Evolutionary conservation across 2,113 vertebrate species (phyloP).

Genomic region (Sciurus niger): DNA sequence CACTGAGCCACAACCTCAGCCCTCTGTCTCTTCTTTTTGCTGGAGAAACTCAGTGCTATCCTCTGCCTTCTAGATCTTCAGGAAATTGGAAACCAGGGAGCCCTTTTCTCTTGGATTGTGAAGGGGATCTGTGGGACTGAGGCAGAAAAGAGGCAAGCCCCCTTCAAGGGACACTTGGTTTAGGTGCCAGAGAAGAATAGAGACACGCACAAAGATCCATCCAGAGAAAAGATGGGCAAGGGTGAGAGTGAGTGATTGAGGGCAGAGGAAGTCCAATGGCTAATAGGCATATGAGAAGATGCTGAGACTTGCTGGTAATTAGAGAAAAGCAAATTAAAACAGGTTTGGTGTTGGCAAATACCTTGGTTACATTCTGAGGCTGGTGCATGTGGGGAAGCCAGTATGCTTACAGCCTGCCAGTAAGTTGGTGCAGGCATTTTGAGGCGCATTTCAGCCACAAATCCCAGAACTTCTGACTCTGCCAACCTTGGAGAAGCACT

Average conservation of each 20-base stretch:
- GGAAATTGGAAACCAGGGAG: neutral
- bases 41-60: neutral
- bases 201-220: neutral
- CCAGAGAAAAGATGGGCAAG: neutral
- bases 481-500: neutral
- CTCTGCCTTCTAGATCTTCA: neutral
- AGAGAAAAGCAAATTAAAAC: neutral
- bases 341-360: neutral
- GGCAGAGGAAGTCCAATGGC: neutral
- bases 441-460: neutral
- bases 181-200: neutral
- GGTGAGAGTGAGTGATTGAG: neutral
- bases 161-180: neutral
- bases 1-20: no score
- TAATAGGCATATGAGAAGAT: neutral
- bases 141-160: neutral
- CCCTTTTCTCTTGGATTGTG: neutral
- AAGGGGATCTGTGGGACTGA: neutral
- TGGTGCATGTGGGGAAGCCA: neutral
- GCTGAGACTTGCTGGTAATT: neutral
- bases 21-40: neutral
- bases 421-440: neutral
- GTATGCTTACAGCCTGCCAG: accelerated
- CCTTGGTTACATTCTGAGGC: neutral
- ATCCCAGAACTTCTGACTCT: neutral